Percentiles rank a stretch among this genome's conserved stretches.
Conservation (phyloP, 2,888 invertebrate species). For the Enchytraeus crypticus region DNA sequence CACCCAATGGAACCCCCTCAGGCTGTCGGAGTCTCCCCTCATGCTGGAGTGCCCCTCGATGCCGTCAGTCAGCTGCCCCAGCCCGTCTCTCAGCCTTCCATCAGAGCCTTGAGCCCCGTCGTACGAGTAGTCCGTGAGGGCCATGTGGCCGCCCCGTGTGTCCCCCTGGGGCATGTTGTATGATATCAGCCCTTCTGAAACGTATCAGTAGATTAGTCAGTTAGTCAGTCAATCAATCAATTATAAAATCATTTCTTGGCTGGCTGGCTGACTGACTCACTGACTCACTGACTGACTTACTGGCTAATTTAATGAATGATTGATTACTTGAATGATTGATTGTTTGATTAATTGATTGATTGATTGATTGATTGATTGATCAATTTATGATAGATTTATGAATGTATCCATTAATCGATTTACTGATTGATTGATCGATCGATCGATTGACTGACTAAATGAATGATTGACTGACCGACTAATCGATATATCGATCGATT, state of each 20-base stretch:
- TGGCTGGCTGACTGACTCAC: too few species aligned
- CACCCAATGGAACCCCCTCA: slow-evolving; percentile 66
- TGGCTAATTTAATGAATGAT: too few species aligned
- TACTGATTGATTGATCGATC: too few species aligned
- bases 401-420: too few species aligned
- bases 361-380: too few species aligned
- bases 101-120: slow-evolving; percentile 56
- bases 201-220: neutral
- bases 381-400: too few species aligned
- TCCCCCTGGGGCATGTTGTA: slow-evolving; percentile 90
- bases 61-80: slow-evolving; percentile 76
- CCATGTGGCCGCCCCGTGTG: slow-evolving; percentile 67
- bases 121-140: slow-evolving; percentile 74
- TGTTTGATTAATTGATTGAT: too few species aligned
- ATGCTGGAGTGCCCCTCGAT: slow-evolving; percentile 68
- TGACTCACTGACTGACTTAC: too few species aligned
- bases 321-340: neutral
- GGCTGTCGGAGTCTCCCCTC: slow-evolving; percentile 58
- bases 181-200: slow-evolving; percentile 68
- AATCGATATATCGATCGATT: too few species aligned
- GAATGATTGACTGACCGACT: too few species aligned
- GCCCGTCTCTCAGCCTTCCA: slow-evolving; percentile 60
- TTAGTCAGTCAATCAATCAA: neutral
- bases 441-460: too few species aligned
- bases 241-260: too few species aligned